These are phyloP conservation scores for Chromis chromis DNA, from an alignment of 2,797 vertebrate species.

Conservation along the genomic window DNA sequence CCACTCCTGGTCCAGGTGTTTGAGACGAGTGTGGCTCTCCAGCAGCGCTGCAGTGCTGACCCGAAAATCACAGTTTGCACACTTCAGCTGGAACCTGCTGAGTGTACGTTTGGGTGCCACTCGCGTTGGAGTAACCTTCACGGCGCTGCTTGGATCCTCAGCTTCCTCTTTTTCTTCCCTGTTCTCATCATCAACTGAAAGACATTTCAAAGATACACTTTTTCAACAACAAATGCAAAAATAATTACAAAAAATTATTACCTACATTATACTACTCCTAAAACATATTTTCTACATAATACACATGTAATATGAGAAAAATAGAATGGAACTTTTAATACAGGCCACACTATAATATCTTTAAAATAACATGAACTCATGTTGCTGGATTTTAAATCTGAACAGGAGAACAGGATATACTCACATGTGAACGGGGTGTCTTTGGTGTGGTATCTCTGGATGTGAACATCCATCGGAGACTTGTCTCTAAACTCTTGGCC, in stretches of 20 bases:
- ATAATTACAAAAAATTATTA: neutral
- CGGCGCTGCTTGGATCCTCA: slow-evolving; percentile 41
- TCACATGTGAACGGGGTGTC: slow-evolving; percentile 84
- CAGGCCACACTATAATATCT: neutral
- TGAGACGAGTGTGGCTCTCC: slow-evolving; percentile 89
- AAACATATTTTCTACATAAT: neutral
- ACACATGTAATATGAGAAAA: neutral
- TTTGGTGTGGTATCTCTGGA: slow-evolving; percentile 82
- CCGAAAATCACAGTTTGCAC: slow-evolving; percentile 91
- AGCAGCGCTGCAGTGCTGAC: slow-evolving; percentile 89
- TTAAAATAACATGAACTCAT: neutral
- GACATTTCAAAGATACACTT: slow-evolving; percentile 57
- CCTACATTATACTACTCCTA: neutral
- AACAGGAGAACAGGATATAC: slow-evolving; percentile 72
- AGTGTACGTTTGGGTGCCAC: slow-evolving; percentile 78
- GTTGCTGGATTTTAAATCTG: slow-evolving; percentile 20
- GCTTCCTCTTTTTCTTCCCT: slow-evolving; percentile 68
- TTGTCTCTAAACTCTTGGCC: slow-evolving; percentile 82
- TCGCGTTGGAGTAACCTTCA: slow-evolving; percentile 48
- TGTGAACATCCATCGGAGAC: slow-evolving; percentile 81
- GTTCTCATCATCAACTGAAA: slow-evolving; percentile 67
- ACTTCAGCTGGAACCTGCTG: slow-evolving; percentile 89
- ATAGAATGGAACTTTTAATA: neutral
- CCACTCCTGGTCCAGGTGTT: slow-evolving; percentile 89
- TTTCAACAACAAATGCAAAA: neutral